Conservation (phyloP, 1,140 invertebrate species). For the Radopholus similis region DNA sequence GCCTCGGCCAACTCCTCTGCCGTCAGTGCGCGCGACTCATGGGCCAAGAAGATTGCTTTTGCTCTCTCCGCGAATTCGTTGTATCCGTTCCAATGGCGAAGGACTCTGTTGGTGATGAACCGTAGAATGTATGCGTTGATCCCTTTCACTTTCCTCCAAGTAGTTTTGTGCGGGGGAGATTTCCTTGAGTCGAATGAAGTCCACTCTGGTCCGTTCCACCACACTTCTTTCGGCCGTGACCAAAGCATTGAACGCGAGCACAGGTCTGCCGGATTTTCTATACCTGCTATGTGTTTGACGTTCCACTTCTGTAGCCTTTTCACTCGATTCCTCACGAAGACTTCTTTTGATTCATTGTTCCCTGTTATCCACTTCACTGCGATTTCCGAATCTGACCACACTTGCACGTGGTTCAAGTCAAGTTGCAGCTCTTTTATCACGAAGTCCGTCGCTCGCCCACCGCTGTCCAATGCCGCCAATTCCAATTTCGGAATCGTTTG, state of each 20-base stretch:
- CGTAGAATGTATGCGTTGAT: background rate
- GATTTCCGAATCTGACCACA: background rate
- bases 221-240: too few species aligned
- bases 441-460: background rate
- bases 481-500: background rate
- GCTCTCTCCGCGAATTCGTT: background rate
- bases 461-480: background rate
- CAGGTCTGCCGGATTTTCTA: too few species aligned
- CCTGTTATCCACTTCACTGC: background rate
- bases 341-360: background rate
- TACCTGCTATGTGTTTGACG: too few species aligned
- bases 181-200: too few species aligned
- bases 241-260: too few species aligned
- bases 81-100: background rate
- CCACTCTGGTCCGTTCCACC: too few species aligned
- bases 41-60: background rate
- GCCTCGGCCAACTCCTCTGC: background rate
- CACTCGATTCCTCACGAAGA: too few species aligned
- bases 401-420: background rate
- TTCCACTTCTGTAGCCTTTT: too few species aligned
- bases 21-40: background rate
- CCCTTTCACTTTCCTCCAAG: background rate
- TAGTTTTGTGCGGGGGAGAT: too few species aligned
- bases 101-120: background rate
- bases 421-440: background rate